Evolutionary conservation across 2,797 vertebrate genomes (phyloP).

Genomic region (Sebastiscus albofasciatus): DNA sequence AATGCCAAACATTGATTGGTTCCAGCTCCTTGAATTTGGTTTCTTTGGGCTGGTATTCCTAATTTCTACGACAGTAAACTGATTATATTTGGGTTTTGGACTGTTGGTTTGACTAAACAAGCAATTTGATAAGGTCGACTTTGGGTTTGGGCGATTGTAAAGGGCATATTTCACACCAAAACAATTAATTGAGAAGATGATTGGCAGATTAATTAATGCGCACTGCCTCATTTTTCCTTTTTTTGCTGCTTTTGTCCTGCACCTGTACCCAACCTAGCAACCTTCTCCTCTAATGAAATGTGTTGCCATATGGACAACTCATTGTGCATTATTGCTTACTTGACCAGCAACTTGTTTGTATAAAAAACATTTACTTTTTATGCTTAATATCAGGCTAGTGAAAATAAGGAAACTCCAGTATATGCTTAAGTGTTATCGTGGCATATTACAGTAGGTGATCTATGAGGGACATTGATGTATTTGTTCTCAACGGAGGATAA

Average conservation of each 20-base stretch:
- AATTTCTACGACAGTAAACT: neutral
- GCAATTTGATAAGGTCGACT: neutral
- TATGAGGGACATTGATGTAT: neutral
- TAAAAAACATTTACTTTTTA: neutral
- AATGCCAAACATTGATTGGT: neutral
- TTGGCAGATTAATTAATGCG: neutral
- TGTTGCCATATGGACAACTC: neutral
- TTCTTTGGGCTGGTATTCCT: neutral
- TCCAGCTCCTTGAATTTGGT: neutral
- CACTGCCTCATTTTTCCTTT: neutral
- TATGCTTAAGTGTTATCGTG: neutral
- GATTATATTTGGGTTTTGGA: neutral
- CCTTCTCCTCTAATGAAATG: neutral
- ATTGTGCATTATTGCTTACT: neutral
- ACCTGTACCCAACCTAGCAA: neutral
- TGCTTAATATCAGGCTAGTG: neutral
- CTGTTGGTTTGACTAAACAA: neutral
- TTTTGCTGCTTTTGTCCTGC: neutral
- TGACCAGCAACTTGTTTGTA: neutral
- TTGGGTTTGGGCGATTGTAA: neutral
- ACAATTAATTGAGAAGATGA: neutral
- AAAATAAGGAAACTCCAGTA: neutral
- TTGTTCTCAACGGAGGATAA: neutral
- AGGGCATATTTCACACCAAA: neutral
- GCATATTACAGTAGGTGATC: neutral